Percentiles rank a stretch among this genome's conserved stretches.
Conservation (phyloP, 2,888 invertebrate species). For the Heliconius hortense region DNA sequence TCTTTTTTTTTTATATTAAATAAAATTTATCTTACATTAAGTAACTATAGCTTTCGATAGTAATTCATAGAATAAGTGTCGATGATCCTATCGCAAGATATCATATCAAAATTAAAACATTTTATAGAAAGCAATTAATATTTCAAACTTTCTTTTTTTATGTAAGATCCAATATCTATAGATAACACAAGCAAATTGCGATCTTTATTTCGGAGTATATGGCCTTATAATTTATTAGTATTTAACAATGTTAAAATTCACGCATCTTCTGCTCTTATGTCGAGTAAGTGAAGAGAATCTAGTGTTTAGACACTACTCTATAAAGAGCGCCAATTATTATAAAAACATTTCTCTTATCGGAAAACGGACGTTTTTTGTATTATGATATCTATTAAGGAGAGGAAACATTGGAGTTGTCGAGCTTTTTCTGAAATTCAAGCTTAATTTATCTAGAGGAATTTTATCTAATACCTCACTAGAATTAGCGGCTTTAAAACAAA, state of each 20-base stretch:
- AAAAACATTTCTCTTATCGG: too few species aligned
- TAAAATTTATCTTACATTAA: background rate
- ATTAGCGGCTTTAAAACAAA: too few species aligned
- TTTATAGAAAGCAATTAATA: slow-evolving; percentile 19
- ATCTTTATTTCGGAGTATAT: background rate
- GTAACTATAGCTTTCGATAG: background rate
- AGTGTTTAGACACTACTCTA: background rate
- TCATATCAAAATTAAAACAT: slow-evolving; percentile 11
- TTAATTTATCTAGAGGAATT: too few species aligned
- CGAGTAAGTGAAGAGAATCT: background rate
- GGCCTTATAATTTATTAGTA: background rate
- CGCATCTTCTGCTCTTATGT: background rate
- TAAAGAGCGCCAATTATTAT: too few species aligned
- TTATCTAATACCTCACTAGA: too few species aligned
- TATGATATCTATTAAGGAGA: too few species aligned
- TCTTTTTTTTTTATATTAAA: too few species aligned
- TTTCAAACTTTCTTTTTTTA: slow-evolving; percentile 13
- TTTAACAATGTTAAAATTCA: background rate
- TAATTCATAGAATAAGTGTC: background rate
- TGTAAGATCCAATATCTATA: background rate
- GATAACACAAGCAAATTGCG: background rate
- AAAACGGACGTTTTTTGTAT: too few species aligned
- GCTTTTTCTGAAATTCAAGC: too few species aligned
- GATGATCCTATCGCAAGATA: slow-evolving; percentile 1
- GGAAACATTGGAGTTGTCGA: too few species aligned